Conservation (phyloP, 2,113 vertebrate species). For the Scomber colias region DNA sequence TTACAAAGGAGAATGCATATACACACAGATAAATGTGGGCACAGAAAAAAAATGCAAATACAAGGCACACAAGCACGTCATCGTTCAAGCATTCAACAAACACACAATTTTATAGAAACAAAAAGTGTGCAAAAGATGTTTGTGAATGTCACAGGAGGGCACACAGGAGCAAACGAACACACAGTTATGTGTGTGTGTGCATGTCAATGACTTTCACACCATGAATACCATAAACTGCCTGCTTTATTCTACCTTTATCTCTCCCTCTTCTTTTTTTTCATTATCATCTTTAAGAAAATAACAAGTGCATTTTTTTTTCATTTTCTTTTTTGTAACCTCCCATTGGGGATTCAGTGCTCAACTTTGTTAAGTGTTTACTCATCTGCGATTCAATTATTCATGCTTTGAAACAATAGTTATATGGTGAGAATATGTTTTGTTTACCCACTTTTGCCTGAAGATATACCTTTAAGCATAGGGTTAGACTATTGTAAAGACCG, state of each 20-base stretch:
- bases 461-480: conserved; percentile 14
- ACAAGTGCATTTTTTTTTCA: conserved; percentile 9
- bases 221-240: not conserved
- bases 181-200: not conserved
- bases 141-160: too few relatives aligned
- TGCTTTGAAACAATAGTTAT: conserved; percentile 33
- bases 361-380: conserved; percentile 44
- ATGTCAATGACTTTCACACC: not conserved
- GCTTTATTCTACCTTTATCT: not conserved
- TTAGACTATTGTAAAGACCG: not conserved
- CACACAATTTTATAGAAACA: too few relatives aligned
- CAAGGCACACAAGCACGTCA: not conserved
- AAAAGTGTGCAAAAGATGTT: too few relatives aligned
- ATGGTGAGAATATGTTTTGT: conserved; percentile 13
- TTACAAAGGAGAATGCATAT: not conserved
- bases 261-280: not conserved
- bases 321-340: conserved; percentile 9
- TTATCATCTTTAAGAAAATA: conserved; percentile 24
- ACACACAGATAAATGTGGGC: not conserved
- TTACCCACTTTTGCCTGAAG: conserved; percentile 22
- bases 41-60: not conserved
- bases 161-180: not conserved
- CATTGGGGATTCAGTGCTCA: conserved; percentile 21
- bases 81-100: not conserved
- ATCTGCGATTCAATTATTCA: conserved; percentile 47